Base-by-base conservation (phyloP, 1,140 invertebrate genomes). In the Pemphigus obesinymphae region DNA sequence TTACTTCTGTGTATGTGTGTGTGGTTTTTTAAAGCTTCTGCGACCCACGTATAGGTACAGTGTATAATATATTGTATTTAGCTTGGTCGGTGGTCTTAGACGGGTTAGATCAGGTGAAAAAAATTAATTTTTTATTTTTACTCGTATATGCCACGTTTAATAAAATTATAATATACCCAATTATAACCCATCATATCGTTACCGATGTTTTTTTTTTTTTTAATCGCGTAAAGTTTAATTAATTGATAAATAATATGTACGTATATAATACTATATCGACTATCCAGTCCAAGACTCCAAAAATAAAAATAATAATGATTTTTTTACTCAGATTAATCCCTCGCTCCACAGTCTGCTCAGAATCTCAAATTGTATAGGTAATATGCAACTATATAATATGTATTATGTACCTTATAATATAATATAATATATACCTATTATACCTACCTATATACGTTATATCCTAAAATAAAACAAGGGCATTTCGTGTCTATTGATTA, bases 21-120 rank as follows among this genome's bases (percentile, higher is more conserved):
- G 15, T 78, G 37, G 29, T 63, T 45, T 80, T 78, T 78, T n/a
- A 80, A 55, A 80, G 76, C 76, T 80, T 80, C 76, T 80, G 76
- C 76, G n/a, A 43, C 55, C 76, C 53, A 80, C 53, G 53, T 80
- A 45, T 45, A n/a, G n/a, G n/a, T n/a, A 43, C 34, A 0, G 31
- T 40, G 7, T 40, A n/a, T 76, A 58, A n/a, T 29, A 17, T 37
- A 40, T 68, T 68, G 34, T n/a, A n/a, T 45, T 34, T 17, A 3
- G 26, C 76, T 61, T 63, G 37, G 76, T 80, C 76, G 76, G 76
- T 80, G 76, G 76, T 80, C 76, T 58, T 20, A 58, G 73, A 40
- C 53, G 73, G 50, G 48, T 78, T 78, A 3, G 34, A 78, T 23
- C 23, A 58, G 40, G 6, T n/a, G 50, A 63, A 40, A 78, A 43